Conservation (phyloP, 2,797 vertebrate species). For the Argentina silus region DNA sequence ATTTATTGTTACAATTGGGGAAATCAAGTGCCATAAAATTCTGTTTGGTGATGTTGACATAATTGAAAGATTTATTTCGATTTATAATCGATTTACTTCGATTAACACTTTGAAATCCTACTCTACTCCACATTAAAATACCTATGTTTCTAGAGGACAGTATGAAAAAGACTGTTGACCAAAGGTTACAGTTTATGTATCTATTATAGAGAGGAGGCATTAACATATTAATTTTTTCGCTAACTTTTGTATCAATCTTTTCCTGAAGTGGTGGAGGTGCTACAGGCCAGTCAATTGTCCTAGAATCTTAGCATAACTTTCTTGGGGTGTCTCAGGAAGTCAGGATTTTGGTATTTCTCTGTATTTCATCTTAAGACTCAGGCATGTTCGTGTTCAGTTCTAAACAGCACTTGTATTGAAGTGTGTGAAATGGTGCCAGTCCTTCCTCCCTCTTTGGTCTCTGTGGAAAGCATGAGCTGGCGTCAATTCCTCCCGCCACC, state of each 20-base stretch:
- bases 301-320: constrained; percentile 7
- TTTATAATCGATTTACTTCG: neutral
- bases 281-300: neutral
- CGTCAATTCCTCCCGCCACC: constrained; percentile 73
- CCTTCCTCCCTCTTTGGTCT: constrained; percentile 71
- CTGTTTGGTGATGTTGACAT: constrained; percentile 14
- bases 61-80: neutral
- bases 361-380: constrained; percentile 37
- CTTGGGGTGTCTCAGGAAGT: constrained; percentile 30
- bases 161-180: neutral
- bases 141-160: neutral
- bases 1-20: constrained; percentile 33
- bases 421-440: constrained; percentile 80
- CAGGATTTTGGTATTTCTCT: constrained; percentile 14
- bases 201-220: neutral
- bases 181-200: no score
- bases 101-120: neutral
- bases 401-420: constrained; percentile 50
- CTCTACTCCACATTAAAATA: neutral
- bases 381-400: constrained; percentile 39
- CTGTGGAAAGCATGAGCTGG: constrained; percentile 77
- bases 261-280: neutral
- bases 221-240: neutral
- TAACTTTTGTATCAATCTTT: neutral
- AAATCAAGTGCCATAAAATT: constrained; percentile 23